Percentiles rank a stretch among this genome's conserved stretches.
phyloP scores from a whole-genome alignment of 2,888 invertebrate genomes.

The Calephelis perditalis region DNA sequence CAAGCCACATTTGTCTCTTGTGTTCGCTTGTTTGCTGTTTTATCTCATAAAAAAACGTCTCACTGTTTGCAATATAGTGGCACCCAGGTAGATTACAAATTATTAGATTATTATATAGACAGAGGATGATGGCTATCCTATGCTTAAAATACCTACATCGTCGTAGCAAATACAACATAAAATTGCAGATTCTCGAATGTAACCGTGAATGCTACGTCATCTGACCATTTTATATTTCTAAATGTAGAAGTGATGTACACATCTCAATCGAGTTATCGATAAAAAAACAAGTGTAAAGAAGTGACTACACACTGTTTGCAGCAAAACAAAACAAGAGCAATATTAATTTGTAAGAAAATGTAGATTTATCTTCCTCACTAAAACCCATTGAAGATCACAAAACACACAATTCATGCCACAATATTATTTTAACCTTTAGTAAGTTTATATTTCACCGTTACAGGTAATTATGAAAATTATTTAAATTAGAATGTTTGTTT shows the following conservation, averaged over 20 bases:
- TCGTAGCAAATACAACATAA: no score
- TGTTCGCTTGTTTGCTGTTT: no score
- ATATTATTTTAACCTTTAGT: slow-evolving; percentile 1
- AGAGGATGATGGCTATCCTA: no score
- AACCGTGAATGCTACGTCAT: no score
- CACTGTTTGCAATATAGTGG: no score
- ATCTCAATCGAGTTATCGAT: background rate
- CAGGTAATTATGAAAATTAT: slow-evolving; percentile 14
- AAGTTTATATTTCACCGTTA: background rate
- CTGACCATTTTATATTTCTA: background rate
- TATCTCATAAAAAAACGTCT: no score
- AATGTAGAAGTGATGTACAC: background rate
- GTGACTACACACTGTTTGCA: slow-evolving; percentile 2
- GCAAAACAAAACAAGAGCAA: background rate
- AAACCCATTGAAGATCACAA: slow-evolving; percentile 6
- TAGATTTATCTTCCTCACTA: background rate
- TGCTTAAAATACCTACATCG: no score
- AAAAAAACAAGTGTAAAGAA: background rate
- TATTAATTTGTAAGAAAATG: background rate
- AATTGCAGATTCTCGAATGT: no score
- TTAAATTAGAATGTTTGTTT: slow-evolving; percentile 20
- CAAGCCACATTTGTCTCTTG: no score
- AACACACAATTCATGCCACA: slow-evolving; percentile 18
- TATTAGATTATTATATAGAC: no score
- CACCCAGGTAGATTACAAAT: no score